These are phyloP conservation scores for Zele albiditarsus DNA, from an alignment of 2,888 invertebrate species.

Conservation along the genomic window DNA sequence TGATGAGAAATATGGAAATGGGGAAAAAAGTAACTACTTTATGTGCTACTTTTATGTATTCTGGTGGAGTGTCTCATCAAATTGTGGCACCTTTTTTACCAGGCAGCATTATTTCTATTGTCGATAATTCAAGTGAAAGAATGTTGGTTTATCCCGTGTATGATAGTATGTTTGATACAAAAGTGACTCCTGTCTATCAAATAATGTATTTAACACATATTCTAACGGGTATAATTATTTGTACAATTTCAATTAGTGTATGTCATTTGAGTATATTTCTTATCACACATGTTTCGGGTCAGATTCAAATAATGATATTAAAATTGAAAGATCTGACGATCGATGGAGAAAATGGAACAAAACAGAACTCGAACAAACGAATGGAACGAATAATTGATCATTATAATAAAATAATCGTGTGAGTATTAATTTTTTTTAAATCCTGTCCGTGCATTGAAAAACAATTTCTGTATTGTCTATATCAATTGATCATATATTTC, in stretches of 20 bases:
- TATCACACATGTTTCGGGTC: conserved; percentile 50
- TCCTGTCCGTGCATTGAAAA: too few species aligned
- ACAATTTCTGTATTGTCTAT: too few species aligned
- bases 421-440: too few species aligned
- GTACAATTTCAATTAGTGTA: conserved; percentile 13
- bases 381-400: conserved; percentile 44
- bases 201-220: conserved; percentile 27
- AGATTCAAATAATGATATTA: conserved; percentile 44
- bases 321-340: conserved; percentile 36
- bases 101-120: conserved; percentile 31
- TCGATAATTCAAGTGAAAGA: conserved; percentile 45
- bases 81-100: conserved; percentile 47
- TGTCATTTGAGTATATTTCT: conserved; percentile 48
- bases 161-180: conserved; percentile 35
- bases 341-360: not conserved
- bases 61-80: conserved; percentile 50
- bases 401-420: conserved; percentile 54
- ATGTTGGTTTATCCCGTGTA: conserved; percentile 58
- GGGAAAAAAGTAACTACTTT: conserved; percentile 46
- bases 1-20: conserved; percentile 37
- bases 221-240: conserved; percentile 13
- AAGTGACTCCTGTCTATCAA: conserved; percentile 26
- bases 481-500: too few species aligned
- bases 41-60: conserved; percentile 54
- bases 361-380: not conserved